Base-by-base conservation (phyloP, 2,888 invertebrate genomes). In the Drosophila falleni region DNA sequence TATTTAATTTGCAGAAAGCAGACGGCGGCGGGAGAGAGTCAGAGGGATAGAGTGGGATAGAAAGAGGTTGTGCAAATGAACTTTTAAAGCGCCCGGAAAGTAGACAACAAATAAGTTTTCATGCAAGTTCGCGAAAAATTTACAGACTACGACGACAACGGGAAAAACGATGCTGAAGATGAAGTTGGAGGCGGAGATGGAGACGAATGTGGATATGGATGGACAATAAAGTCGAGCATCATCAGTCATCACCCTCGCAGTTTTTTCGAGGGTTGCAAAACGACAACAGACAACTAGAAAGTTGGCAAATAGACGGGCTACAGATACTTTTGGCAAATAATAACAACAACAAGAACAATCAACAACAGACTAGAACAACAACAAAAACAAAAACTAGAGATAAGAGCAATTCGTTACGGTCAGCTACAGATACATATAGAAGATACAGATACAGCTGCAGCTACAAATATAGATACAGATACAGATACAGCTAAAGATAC, bases 171-270 rank as follows among this genome's bases (percentile, higher is more conserved):
- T 49, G 54, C 19, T 37, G 39, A 19, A 71, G 63, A 31, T n/a
- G 39, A 19, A 71, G 63, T 26, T n/a, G n/a, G 51, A 79, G 51
- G 63, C 11, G 66, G 19, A 23, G 23, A 23, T 23, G 29, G 29
- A 72, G 37, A 50, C 42, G 47, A 58, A 56, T 50, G 61, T 70
- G 59, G 47, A 54, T 56, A 65, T 72, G 72, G 35, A 49, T 51
- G 35, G 37, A 41, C 50, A 46, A 53, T 56, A 59, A 54, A 51
- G 46, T 61, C 46, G 58, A 42, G 78, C 89, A 90, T 90, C 90
- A 90, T 90, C 90, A 87, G 90, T 90, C 90, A 90, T 90, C 90
- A 90, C 89, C 84, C 90, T 87, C 87, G 83, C 67, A 44, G 63
- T 44, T 53, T 58, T 62, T 80, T 64, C 51, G 87, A 86, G 88